phyloP scores from a whole-genome alignment of 2,888 invertebrate genomes.

The Oxystoma pomonae region DNA sequence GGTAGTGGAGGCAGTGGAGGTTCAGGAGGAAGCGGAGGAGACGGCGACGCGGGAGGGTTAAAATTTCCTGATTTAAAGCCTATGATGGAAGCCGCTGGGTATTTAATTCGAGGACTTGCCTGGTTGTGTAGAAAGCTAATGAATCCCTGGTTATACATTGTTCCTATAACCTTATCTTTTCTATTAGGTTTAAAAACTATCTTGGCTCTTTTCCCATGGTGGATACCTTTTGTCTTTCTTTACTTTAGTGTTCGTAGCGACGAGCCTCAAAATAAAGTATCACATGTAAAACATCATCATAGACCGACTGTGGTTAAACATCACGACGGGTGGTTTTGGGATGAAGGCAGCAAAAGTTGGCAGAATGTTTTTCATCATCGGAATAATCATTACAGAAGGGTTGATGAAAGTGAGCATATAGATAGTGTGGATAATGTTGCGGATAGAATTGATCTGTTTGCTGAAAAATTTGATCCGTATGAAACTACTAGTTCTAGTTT shows the following conservation, averaged over 20 bases:
- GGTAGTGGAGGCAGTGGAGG: conserved; percentile 29
- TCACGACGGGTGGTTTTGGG: conserved; percentile 56
- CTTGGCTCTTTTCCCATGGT: conserved; percentile 61
- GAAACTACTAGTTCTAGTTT: neutral
- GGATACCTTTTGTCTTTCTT: conserved; percentile 52
- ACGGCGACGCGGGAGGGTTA: conserved; percentile 27
- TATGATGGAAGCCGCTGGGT: conserved; percentile 36
- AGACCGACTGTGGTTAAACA: conserved; percentile 43
- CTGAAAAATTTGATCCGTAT: conserved; percentile 21
- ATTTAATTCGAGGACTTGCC: conserved; percentile 30
- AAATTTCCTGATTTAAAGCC: conserved; percentile 40
- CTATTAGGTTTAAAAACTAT: conserved; percentile 59
- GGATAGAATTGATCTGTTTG: conserved; percentile 38
- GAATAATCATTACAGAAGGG: conserved; percentile 34
- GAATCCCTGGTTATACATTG: conserved; percentile 52
- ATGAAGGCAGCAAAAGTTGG: conserved; percentile 55
- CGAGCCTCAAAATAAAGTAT: conserved; percentile 32
- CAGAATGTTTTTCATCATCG: conserved; percentile 40
- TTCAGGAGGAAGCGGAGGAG: conserved; percentile 24
- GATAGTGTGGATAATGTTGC: conserved; percentile 2
- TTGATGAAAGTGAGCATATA: conserved; percentile 16
- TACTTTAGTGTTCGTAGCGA: conserved; percentile 33
- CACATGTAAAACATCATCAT: conserved; percentile 42
- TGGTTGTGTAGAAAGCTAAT: conserved; percentile 31
- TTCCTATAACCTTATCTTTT: conserved; percentile 61